phyloP scores from a whole-genome alignment of 2,888 invertebrate genomes.

The Operophtera brumata region DNA sequence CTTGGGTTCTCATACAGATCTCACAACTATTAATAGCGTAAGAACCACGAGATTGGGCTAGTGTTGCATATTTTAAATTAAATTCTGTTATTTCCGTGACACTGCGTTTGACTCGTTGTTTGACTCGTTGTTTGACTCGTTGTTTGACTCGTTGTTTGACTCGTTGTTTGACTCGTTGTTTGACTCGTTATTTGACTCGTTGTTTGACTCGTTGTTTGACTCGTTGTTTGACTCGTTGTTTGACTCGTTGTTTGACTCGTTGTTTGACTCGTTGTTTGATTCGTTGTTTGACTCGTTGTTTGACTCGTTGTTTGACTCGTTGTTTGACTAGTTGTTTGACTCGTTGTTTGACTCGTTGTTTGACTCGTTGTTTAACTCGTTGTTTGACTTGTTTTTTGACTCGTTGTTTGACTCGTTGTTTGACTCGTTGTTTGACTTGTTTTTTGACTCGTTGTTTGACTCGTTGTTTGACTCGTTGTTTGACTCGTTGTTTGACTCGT shows the following conservation, averaged over 20 bases:
- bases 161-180: background rate
- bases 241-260: background rate
- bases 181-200: background rate
- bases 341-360: background rate
- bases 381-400: background rate
- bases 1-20: no score
- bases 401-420: background rate
- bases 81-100: background rate
- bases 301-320: background rate
- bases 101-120: background rate
- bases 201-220: background rate
- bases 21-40: no score
- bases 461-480: background rate
- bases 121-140: background rate
- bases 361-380: background rate
- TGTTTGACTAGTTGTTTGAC: no score
- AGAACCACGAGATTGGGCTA: no score
- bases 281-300: background rate
- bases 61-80: no score
- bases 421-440: background rate
- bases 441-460: background rate
- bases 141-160: background rate
- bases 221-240: background rate
- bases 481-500: background rate
- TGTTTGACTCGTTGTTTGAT: background rate